Conservation (phyloP, 2,888 invertebrate genomes). For the Acanthosepion esculentum region DNA sequence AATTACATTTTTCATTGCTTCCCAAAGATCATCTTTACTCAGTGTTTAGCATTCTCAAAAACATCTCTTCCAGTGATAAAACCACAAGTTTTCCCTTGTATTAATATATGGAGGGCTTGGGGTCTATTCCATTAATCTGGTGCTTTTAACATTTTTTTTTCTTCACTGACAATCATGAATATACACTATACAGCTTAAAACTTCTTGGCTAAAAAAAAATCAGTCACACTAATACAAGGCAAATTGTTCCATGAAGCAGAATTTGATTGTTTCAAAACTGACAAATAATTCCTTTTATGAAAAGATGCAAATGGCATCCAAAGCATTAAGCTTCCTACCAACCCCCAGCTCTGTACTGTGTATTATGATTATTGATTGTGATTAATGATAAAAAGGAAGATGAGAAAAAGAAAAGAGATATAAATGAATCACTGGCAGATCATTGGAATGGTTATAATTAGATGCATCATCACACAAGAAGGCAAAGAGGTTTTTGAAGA, state of each 20-base stretch:
- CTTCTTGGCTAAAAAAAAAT: neutral
- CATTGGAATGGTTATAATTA: neutral
- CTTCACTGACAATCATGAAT: too few species aligned
- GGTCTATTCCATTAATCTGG: too few species aligned
- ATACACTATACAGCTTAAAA: too few species aligned
- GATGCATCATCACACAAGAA: neutral
- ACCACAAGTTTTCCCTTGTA: too few species aligned
- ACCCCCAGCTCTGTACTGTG: neutral
- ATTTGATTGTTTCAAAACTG: neutral
- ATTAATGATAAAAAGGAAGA: neutral
- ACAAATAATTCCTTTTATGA: neutral
- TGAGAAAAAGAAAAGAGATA: neutral
- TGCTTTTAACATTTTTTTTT: too few species aligned
- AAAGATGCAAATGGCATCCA: neutral
- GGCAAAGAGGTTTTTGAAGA: neutral
- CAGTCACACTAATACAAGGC: neutral
- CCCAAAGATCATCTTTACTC: too few species aligned
- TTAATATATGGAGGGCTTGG: too few species aligned
- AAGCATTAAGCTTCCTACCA: neutral
- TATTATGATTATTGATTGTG: neutral
- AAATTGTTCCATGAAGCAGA: neutral
- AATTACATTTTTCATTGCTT: too few species aligned
- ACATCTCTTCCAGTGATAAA: too few species aligned
- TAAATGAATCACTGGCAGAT: neutral
- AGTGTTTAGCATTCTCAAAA: too few species aligned